Evolutionary conservation across 2,797 vertebrate species (phyloP).

Genomic region (Takifugu ocellatus): DNA sequence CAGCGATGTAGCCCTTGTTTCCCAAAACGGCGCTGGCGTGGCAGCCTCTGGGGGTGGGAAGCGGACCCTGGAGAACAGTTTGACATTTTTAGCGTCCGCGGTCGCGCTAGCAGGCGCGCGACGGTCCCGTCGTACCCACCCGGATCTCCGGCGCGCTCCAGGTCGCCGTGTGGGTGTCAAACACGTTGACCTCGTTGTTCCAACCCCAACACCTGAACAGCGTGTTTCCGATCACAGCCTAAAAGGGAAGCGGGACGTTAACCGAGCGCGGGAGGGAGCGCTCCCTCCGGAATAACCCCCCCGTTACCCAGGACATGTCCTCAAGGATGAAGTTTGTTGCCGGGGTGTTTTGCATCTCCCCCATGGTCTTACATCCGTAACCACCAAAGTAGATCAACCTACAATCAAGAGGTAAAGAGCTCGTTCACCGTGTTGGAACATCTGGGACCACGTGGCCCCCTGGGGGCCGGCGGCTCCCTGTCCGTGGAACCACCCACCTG

Average conservation of each 20-base stretch:
- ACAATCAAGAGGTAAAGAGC: background rate
- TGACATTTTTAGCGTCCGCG: background rate
- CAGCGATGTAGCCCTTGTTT: slow-evolving; percentile 89
- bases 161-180: slow-evolving; percentile 78
- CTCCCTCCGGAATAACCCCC: background rate
- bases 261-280: background rate
- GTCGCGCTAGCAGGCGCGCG: background rate
- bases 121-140: slow-evolving; percentile 56
- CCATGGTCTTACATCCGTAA: slow-evolving; percentile 88
- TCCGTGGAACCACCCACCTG: slow-evolving; percentile 53
- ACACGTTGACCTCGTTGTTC: slow-evolving; percentile 91
- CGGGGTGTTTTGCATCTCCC: slow-evolving; percentile 74
- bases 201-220: slow-evolving; percentile 86
- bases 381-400: slow-evolving; percentile 96
- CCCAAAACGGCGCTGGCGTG: slow-evolving; percentile 85
- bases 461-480: no score
- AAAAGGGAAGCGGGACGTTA: background rate
- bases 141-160: slow-evolving; percentile 85
- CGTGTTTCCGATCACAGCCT: slow-evolving; percentile 60
- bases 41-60: slow-evolving; percentile 85
- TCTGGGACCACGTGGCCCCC: slow-evolving; percentile 1
- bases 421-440: background rate
- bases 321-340: slow-evolving; percentile 82
- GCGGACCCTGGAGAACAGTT: slow-evolving; percentile 71
- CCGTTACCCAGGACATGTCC: slow-evolving; percentile 87